Evolutionary conservation across 2,888 invertebrate genomes (phyloP), one percentile per base, ranked within the genome.

Genomic region (Trachelus tabidus): DNA sequence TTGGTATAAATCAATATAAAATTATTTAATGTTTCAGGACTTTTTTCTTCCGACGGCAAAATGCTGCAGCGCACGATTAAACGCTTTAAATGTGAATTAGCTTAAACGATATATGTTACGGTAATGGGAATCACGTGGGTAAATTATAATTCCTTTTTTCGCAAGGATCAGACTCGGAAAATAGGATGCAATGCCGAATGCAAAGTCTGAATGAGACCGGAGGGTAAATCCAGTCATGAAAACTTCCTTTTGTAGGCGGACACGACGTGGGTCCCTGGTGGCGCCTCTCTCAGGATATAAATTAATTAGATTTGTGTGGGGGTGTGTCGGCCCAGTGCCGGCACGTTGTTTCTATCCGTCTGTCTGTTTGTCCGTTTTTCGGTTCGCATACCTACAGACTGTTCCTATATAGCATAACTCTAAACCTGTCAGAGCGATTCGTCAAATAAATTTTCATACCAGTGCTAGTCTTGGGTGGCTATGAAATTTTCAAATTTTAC

Each of bases 291-390:
- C 81, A 82, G 87, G 86, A 88, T 89, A 90, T 90, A 91, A 91
- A 91, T 91, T 91, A 91, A 91, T 91, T 91, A 91, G 91, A 91
- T 89, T 90, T 90, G 90, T 90, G 90, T 87, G 89, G 87, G 90
- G 90, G 90, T 90, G 91, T 90, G 90, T 90, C 88, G 80, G 86
- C 85, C 76, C 83, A 81, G 84, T 83, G 77, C 85, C 86, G 87
- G 85, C 84, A 80, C 81, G 83, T 85, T 84, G 82, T 79, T 79
- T 78, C 77, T 81, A 80, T 84, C 84, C 81, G 83, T 83, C 78
- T 78, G 56, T 83, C 82, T 79, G 80, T 77, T 80, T 81, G 73
- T 75, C 79, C 82, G 82, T 80, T 76, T 81, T 81, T 82, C 79
- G 75, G 80, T 75, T 76, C 80, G 78, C 73, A 75, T 81, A n/a